phyloP scores from a whole-genome alignment of 2,888 invertebrate genomes.

The Choristoneura rosaceana region DNA sequence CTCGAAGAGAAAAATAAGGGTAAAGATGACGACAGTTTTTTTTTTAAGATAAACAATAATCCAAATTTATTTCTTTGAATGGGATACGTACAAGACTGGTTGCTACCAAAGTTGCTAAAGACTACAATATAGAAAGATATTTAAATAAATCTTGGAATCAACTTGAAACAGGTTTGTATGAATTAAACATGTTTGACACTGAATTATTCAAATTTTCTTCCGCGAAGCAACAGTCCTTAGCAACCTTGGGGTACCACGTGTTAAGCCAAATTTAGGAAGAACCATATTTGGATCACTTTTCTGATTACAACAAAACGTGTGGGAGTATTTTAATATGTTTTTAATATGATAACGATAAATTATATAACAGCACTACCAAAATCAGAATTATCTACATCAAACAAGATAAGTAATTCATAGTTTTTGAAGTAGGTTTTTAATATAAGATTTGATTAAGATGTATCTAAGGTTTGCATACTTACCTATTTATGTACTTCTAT shows the following conservation, averaged over 20 bases:
- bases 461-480: conserved; percentile 6
- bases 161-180: not conserved
- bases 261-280: conserved; percentile 10
- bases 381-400: not conserved
- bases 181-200: conserved; percentile 2
- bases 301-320: not conserved
- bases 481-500: not conserved
- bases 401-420: not conserved
- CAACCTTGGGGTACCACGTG: not conserved
- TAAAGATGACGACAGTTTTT: too few species aligned
- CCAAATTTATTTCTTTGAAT: not conserved
- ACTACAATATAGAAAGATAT: not conserved
- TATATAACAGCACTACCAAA: not conserved
- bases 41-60: not conserved
- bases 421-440: not conserved
- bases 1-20: too few species aligned
- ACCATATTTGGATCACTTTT: not conserved
- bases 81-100: not conserved
- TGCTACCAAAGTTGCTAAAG: not conserved
- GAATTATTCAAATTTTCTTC: conserved; percentile 9
- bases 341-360: conserved; percentile 13
- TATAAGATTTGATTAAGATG: not conserved
- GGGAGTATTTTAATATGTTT: conserved; percentile 5
- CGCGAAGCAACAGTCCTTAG: conserved; percentile 5
- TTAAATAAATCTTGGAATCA: not conserved